phyloP scores from a whole-genome alignment of 2,797 vertebrate species.

The Heliangelus exortis region DNA sequence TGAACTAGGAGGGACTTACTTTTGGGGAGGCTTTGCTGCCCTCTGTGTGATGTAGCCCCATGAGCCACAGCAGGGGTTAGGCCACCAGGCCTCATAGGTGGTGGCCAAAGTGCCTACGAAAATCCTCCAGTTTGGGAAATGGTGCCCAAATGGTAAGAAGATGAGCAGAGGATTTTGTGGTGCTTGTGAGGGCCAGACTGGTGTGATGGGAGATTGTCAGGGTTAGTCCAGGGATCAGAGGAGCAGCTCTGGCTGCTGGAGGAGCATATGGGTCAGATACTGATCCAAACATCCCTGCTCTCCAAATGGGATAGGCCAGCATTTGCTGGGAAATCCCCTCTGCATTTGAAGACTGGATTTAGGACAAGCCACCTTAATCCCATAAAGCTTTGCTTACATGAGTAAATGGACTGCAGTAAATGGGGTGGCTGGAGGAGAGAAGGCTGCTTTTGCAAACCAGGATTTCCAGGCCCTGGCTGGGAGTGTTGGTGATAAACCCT shows the following conservation, averaged over 20 bases:
- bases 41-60: background rate
- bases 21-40: background rate
- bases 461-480: background rate
- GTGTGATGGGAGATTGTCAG: background rate
- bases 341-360: slow-evolving; percentile 42
- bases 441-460: background rate
- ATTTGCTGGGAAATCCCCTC: slow-evolving; percentile 16
- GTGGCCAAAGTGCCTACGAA: background rate
- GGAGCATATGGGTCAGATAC: background rate
- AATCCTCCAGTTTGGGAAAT: background rate
- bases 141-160: background rate
- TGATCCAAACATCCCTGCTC: background rate
- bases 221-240: background rate
- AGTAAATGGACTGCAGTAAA: background rate
- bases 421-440: background rate
- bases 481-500: rapidly evolving
- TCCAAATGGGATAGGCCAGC: background rate
- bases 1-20: background rate
- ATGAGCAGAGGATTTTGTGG: background rate
- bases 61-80: background rate
- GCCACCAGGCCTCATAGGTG: background rate
- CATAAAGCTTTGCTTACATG: slow-evolving; percentile 14
- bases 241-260: background rate
- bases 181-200: background rate
- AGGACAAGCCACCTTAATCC: slow-evolving; percentile 43